These are phyloP conservation scores for Nothobranchius kuhntae DNA, from an alignment of 2,113 vertebrate species.

Conservation along the genomic window DNA sequence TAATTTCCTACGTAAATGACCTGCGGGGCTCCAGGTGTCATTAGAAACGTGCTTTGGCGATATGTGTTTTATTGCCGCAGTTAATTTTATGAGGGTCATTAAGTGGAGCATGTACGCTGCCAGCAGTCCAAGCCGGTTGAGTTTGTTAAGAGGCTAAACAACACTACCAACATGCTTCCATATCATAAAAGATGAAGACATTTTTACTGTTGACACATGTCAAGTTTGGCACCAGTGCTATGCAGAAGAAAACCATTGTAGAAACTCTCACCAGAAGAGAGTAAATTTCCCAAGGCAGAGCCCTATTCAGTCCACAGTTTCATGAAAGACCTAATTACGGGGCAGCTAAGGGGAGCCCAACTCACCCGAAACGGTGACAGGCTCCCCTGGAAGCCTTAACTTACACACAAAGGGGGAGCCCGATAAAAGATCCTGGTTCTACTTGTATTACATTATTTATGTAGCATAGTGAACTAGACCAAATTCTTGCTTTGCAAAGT, in stretches of 20 bases:
- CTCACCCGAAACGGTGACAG: no score
- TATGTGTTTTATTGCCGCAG: conserved; percentile 75
- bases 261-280: no score
- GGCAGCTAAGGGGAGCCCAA: no score
- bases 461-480: no score
- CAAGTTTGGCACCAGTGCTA: conserved; percentile 4
- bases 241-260: not conserved
- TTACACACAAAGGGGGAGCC: no score
- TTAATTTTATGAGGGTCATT: conserved; percentile 79
- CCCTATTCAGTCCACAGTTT: no score
- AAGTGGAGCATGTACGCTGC: conserved; percentile 72
- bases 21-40: conserved; percentile 74
- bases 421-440: no score
- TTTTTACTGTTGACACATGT: conserved; percentile 18
- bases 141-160: conserved; percentile 51
- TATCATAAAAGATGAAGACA: conserved; percentile 1
- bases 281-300: no score
- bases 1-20: conserved; percentile 74
- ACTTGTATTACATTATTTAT: no score
- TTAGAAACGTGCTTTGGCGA: conserved; percentile 77
- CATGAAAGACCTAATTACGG: no score
- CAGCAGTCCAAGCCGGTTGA: conserved; percentile 66
- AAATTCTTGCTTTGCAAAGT: no score
- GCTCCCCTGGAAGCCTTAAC: no score
- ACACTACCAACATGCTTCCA: not conserved